Evolutionary conservation across 2,888 invertebrate genomes (phyloP).

Genomic region (Drosophila mimetica): DNA sequence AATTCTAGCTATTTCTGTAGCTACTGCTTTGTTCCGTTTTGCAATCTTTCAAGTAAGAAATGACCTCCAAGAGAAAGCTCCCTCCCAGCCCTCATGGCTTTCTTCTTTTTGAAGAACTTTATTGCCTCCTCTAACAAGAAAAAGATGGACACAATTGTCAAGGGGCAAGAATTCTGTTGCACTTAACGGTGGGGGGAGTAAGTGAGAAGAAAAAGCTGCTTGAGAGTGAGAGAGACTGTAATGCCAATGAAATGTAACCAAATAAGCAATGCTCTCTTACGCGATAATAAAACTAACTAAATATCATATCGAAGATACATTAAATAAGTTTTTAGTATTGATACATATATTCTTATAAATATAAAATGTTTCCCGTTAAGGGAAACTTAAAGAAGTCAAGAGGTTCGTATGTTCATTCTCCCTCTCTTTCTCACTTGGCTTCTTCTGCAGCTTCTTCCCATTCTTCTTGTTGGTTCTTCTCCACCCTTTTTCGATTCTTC

Average conservation of each 20-base stretch:
- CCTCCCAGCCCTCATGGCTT: background rate
- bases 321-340: no score
- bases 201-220: background rate
- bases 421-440: conserved; percentile 2
- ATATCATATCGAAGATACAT: no score
- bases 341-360: no score
- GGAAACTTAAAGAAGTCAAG: background rate
- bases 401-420: background rate
- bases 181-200: background rate
- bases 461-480: conserved; percentile 7
- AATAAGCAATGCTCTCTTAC: background rate
- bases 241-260: background rate
- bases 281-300: no score
- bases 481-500: conserved; percentile 28
- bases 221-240: background rate
- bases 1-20: no score
- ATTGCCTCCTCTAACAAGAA: background rate
- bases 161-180: background rate
- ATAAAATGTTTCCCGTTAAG: no score
- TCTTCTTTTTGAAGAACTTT: background rate
- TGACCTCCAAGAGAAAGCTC: background rate
- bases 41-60: background rate
- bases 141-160: conserved; percentile 9
- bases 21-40: background rate
- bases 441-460: conserved; percentile 17